These are phyloP conservation scores for Pyrocoelia pectoralis DNA, from an alignment of 2,888 invertebrate species.

Conservation along the genomic window DNA sequence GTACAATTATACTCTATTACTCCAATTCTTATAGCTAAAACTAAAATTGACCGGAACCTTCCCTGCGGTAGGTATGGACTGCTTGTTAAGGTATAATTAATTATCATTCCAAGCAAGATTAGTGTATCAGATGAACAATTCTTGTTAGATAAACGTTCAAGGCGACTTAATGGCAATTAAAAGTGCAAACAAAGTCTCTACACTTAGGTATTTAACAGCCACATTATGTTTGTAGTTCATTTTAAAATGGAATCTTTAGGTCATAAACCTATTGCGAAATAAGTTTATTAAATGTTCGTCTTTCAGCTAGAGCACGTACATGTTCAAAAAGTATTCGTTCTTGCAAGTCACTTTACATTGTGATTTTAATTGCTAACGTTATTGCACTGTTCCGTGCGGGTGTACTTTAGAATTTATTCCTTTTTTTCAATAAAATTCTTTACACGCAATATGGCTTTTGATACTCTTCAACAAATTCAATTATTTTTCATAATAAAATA, in stretches of 20 bases:
- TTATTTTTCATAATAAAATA: too few species aligned
- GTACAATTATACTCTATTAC: background rate
- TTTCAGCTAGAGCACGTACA: constrained; percentile 7
- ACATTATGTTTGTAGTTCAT: constrained; percentile 15
- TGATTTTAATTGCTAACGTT: constrained; percentile 22
- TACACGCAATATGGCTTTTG: too few species aligned
- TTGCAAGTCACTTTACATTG: constrained; percentile 15
- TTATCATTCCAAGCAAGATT: constrained; percentile 6
- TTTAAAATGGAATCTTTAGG: constrained; percentile 16
- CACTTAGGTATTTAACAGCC: constrained; percentile 13
- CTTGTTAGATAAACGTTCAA: constrained; percentile 4
- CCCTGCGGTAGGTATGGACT: background rate
- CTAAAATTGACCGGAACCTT: background rate
- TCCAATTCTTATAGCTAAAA: background rate
- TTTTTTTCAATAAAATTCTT: too few species aligned
- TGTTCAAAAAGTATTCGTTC: background rate
- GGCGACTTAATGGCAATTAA: constrained; percentile 15
- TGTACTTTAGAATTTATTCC: constrained; percentile 5
- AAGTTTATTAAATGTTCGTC: constrained; percentile 15
- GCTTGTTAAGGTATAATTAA: background rate
- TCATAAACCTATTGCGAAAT: constrained; percentile 19
- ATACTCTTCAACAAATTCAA: too few species aligned
- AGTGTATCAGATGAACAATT: background rate
- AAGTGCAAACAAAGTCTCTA: constrained; percentile 15
- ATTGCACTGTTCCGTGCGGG: constrained; percentile 13